Evolutionary conservation across 2,888 invertebrate genomes (phyloP).

Genomic region (Latrodectus elegans): DNA sequence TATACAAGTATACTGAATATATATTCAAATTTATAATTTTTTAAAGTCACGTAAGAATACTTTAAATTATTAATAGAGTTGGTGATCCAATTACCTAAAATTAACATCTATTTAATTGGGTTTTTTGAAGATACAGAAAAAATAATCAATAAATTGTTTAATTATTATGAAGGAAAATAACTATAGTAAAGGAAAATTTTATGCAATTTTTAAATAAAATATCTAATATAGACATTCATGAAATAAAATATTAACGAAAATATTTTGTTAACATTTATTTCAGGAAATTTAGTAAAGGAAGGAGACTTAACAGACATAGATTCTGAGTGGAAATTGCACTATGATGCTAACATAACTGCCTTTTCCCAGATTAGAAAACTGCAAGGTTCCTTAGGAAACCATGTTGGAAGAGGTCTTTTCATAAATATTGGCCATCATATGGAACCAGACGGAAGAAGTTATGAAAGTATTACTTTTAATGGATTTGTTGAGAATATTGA

Average conservation of each 20-base stretch:
- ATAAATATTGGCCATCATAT: constrained; percentile 42
- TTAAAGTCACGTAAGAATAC: not conserved
- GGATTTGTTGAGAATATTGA: constrained; percentile 43
- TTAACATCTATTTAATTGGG: not conserved
- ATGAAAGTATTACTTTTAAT: constrained; percentile 53
- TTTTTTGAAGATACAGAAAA: not conserved
- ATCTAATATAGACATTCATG: no score
- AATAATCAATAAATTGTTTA: not conserved
- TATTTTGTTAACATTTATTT: constrained; percentile 2
- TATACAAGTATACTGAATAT: not conserved
- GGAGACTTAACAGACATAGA: constrained; percentile 22
- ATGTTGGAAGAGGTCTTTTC: constrained; percentile 25
- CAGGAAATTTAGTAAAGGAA: constrained; percentile 57
- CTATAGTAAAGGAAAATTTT: no score
- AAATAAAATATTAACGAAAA: no score
- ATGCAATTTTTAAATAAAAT: no score
- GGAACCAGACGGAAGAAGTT: constrained; percentile 50
- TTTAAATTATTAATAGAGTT: no score
- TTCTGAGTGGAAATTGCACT: constrained; percentile 37
- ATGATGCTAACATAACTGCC: constrained; percentile 39
- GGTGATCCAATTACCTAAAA: no score
- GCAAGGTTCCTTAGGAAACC: constrained; percentile 31
- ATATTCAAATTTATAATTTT: not conserved
- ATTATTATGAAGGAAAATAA: not conserved
- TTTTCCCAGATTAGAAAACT: constrained; percentile 50